Evolutionary conservation across 30 jellyfish, hydroid and myxozoan genomes (phyloP).

Genomic region (Turritopsis dohrnii): DNA sequence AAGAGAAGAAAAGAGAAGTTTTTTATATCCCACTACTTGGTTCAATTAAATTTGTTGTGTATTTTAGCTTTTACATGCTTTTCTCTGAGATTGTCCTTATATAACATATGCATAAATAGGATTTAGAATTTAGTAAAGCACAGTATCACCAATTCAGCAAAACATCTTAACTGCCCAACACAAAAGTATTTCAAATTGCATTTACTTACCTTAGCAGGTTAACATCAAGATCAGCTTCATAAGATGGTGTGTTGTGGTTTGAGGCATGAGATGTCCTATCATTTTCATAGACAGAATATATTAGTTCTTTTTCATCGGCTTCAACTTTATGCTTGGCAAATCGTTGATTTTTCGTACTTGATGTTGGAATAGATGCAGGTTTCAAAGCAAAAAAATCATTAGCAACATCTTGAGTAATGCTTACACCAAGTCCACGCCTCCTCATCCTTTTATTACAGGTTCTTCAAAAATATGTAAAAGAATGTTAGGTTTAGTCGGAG

Average conservation of each 20-base stretch:
- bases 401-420: conserved; percentile 60
- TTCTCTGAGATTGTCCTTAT: too few species aligned
- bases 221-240: background rate
- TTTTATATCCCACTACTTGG: too few species aligned
- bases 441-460: background rate
- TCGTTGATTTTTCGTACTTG: background rate
- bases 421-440: conserved; percentile 50
- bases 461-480: background rate
- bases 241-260: background rate
- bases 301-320: background rate
- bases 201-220: background rate
- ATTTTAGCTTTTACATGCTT: too few species aligned
- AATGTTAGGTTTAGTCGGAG: too few species aligned
- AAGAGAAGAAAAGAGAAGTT: too few species aligned
- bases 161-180: too few species aligned
- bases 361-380: conserved; percentile 1
- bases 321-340: conserved; percentile 22
- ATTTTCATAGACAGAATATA: background rate
- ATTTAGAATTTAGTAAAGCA: too few species aligned
- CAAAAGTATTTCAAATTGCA: too few species aligned
- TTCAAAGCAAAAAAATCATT: conserved; percentile 39
- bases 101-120: too few species aligned
- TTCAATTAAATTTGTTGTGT: too few species aligned
- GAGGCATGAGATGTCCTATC: background rate
- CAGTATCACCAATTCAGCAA: too few species aligned